These are phyloP conservation scores for Chionoecetes opilio DNA, from an alignment of 1,140 invertebrate genomes.

Conservation along the genomic window DNA sequence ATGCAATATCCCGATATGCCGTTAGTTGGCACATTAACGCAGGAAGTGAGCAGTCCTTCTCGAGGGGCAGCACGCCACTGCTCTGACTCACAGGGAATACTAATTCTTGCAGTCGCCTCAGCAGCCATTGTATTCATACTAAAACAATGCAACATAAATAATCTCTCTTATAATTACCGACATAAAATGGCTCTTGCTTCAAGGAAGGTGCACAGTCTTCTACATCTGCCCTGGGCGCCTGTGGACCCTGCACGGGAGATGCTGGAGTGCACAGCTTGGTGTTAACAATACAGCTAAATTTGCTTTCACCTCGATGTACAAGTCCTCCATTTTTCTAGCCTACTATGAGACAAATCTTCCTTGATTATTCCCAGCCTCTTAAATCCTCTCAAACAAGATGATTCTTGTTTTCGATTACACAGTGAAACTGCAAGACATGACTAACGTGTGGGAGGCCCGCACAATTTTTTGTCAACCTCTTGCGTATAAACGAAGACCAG, in stretches of 20 bases:
- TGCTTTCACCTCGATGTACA: background rate
- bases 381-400: background rate
- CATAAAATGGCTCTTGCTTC: conserved; percentile 34
- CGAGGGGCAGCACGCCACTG: background rate
- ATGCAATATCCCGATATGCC: background rate
- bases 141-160: conserved; percentile 54
- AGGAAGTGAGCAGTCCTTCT: conserved; percentile 41
- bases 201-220: background rate
- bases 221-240: background rate
- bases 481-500: too few relatives aligned
- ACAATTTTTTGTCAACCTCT: background rate
- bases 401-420: too few relatives aligned
- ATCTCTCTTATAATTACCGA: conserved; percentile 40
- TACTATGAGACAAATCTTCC: background rate
- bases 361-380: background rate
- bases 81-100: conserved; percentile 20
- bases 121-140: conserved; percentile 40
- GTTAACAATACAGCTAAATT: background rate
- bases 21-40: conserved; percentile 46
- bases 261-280: background rate
- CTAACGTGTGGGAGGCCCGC: background rate
- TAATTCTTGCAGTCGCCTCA: conserved; percentile 29
- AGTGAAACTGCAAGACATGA: background rate
- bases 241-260: too few relatives aligned
- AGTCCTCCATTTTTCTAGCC: background rate